Conservation (phyloP, 2,888 invertebrate species). For the Monopis laevigella region DNA sequence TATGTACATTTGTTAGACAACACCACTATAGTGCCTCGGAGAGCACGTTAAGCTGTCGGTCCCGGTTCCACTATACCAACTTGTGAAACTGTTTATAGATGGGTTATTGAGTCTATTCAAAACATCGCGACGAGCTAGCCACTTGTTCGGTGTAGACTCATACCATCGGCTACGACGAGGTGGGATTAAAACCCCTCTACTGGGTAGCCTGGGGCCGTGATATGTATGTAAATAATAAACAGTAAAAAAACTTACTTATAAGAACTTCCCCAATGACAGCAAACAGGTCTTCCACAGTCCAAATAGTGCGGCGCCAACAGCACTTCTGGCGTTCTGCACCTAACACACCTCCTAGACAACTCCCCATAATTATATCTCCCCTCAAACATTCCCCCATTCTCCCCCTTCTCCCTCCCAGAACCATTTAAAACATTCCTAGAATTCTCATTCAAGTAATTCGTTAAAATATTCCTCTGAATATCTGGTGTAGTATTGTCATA, state of each 20-base stretch:
- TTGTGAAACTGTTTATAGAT: too few relatives aligned
- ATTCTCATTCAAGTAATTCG: not conserved
- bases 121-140: too few relatives aligned
- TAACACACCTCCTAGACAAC: slow-evolving; percentile 62
- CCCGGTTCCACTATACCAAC: too few relatives aligned
- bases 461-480: slow-evolving; percentile 46
- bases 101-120: too few relatives aligned
- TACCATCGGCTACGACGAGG: too few relatives aligned
- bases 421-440: not conserved
- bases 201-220: too few relatives aligned
- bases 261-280: slow-evolving; percentile 58
- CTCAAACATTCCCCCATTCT: slow-evolving; percentile 32
- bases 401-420: not conserved
- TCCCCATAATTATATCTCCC: slow-evolving; percentile 58
- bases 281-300: slow-evolving; percentile 51
- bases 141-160: too few relatives aligned
- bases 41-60: too few relatives aligned
- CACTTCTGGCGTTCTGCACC: slow-evolving; percentile 81
- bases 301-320: slow-evolving; percentile 79
- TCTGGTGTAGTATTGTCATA: slow-evolving; percentile 39
- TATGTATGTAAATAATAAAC: not conserved
- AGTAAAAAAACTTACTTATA: slow-evolving; percentile 34
- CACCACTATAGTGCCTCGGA: too few relatives aligned
- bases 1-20: too few relatives aligned
- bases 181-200: too few relatives aligned